Evolutionary conservation across 2,113 vertebrate genomes (phyloP).

Genomic region (Dryoscopus gambensis): DNA sequence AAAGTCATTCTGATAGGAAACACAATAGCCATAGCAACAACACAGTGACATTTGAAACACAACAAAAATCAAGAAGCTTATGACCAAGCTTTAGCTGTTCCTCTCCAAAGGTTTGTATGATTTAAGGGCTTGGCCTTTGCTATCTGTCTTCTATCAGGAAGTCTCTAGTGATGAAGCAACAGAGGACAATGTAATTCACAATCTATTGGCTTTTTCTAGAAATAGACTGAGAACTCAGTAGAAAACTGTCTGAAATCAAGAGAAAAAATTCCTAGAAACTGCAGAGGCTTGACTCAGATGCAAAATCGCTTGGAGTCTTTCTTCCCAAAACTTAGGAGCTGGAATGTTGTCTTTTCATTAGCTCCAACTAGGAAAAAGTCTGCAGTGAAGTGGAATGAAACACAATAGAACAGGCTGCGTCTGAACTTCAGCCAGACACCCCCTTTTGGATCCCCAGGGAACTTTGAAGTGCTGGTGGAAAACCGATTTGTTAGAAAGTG

Average conservation of each 20-base stretch:
- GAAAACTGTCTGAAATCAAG: neutral
- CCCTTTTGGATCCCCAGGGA: neutral
- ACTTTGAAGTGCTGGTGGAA: neutral
- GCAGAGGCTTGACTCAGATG: neutral
- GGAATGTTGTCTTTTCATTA: neutral
- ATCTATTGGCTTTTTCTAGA: neutral
- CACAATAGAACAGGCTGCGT: neutral
- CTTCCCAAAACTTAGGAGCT: neutral
- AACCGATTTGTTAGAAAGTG: neutral
- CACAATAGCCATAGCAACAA: neutral
- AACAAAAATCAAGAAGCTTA: neutral
- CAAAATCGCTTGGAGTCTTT: neutral
- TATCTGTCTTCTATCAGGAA: neutral
- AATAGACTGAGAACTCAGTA: neutral
- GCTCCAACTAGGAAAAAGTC: neutral
- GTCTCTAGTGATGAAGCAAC: neutral
- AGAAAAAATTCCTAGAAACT: neutral
- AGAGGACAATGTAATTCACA: neutral
- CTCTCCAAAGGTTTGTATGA: neutral
- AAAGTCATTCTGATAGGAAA: neutral
- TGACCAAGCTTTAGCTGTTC: neutral
- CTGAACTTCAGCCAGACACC: neutral
- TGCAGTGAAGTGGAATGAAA: neutral
- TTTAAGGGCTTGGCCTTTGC: neutral
- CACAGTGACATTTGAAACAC: neutral